These are phyloP conservation scores for Cryptus viduatorius DNA, from an alignment of 2,888 invertebrate species.

Conservation along the genomic window DNA sequence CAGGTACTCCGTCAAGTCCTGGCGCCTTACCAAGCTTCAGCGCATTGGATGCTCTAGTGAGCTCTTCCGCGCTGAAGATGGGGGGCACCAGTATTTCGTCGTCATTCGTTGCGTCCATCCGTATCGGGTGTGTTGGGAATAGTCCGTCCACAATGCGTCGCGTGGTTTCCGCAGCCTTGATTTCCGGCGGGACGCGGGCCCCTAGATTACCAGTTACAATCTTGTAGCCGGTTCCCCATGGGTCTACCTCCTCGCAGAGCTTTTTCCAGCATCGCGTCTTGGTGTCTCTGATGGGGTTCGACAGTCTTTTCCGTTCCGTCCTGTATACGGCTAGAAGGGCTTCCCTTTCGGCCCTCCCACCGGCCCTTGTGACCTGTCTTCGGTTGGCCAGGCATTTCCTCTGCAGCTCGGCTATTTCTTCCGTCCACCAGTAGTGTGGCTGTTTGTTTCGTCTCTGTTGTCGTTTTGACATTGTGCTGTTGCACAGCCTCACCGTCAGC, in stretches of 20 bases:
- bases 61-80: constrained; percentile 33
- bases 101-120: constrained; percentile 16
- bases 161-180: constrained; percentile 34
- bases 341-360: constrained; percentile 24
- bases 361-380: constrained; percentile 43
- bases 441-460: constrained; percentile 14
- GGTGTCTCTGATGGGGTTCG: constrained; percentile 33
- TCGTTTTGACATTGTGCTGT: constrained; percentile 36
- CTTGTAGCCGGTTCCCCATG: constrained; percentile 43
- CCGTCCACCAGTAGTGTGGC: constrained; percentile 71
- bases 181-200: not conserved
- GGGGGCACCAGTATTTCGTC: not conserved
- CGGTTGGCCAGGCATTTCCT: constrained; percentile 51
- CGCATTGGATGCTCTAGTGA: constrained; percentile 24
- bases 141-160: constrained; percentile 46
- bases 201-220: constrained; percentile 28
- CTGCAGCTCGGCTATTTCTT: constrained; percentile 66
- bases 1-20: constrained; percentile 52
- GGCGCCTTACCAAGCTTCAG: constrained; percentile 2
- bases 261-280: constrained; percentile 55
- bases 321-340: constrained; percentile 21
- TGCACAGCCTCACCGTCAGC: constrained; percentile 6
- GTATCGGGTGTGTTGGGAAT: constrained; percentile 43
- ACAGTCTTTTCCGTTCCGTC: constrained; percentile 32
- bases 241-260: constrained; percentile 48